These are phyloP conservation scores for Natator depressus DNA, from an alignment of 2,113 vertebrate species.

Conservation along the genomic window DNA sequence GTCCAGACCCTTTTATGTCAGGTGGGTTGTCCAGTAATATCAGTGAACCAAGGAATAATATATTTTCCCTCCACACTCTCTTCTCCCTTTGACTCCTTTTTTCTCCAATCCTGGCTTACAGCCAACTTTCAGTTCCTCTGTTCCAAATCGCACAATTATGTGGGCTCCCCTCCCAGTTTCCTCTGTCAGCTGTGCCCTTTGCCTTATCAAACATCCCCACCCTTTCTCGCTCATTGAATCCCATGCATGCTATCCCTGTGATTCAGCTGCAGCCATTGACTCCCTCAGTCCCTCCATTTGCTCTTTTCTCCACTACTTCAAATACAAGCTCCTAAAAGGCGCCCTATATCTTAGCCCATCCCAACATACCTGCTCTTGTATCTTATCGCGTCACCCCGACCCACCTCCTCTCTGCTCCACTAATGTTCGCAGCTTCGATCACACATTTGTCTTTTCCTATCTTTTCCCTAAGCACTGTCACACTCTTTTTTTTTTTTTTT, in stretches of 20 bases:
- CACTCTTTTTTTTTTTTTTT: background rate
- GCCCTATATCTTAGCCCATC: background rate
- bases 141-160: background rate
- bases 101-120: background rate
- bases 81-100: background rate
- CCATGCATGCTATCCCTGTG: background rate
- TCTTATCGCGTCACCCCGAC: accelerated
- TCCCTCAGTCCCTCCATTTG: background rate
- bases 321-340: background rate
- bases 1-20: background rate
- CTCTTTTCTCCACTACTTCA: background rate
- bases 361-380: background rate
- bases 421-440: background rate
- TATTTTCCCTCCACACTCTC: background rate
- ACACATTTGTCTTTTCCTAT: background rate
- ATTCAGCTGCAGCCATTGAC: background rate
- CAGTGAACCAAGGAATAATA: background rate
- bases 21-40: background rate
- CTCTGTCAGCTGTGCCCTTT: background rate
- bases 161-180: background rate
- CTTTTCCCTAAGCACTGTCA: background rate
- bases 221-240: background rate
- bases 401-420: background rate
- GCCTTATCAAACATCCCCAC: background rate
- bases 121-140: background rate